Evolutionary conservation across 2,888 invertebrate genomes (phyloP).

Genomic region (Xestia c-nigrum): DNA sequence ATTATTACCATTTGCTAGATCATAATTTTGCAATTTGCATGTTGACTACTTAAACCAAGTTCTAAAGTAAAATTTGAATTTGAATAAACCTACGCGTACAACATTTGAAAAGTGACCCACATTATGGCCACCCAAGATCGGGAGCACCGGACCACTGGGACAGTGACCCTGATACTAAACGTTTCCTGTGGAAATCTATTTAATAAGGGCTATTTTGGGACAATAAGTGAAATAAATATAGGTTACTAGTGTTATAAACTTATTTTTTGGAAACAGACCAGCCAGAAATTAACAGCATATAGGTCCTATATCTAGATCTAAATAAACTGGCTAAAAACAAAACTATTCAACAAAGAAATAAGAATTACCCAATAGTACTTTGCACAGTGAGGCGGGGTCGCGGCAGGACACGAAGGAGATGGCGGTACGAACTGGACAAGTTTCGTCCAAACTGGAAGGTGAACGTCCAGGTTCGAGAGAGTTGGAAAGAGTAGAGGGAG

Average conservation of each 20-base stretch:
- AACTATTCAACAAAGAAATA: too few relatives aligned
- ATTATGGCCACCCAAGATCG: conserved; percentile 20
- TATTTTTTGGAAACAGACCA: neutral
- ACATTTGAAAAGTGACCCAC: conserved; percentile 37
- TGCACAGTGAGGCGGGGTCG: too few relatives aligned
- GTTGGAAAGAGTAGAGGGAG: too few relatives aligned
- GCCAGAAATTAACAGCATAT: neutral
- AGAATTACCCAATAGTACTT: too few relatives aligned
- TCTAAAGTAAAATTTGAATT: too few relatives aligned
- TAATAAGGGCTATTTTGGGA: conserved; percentile 12
- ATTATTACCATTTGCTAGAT: neutral
- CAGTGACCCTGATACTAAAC: conserved; percentile 30
- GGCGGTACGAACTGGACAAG: too few relatives aligned
- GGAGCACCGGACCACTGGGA: conserved; percentile 29
- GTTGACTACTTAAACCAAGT: neutral
- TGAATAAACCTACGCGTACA: conserved; percentile 10
- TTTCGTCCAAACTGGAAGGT: too few relatives aligned
- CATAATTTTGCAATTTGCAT: conserved; percentile 4
- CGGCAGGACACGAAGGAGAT: too few relatives aligned
- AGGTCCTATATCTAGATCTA: neutral
- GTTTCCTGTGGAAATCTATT: conserved; percentile 11
- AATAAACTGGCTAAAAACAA: too few relatives aligned
- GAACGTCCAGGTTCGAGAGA: too few relatives aligned
- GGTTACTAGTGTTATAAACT: too few relatives aligned
- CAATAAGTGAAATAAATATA: neutral